Conservation (phyloP, 2,888 invertebrate species). For the Seira sanloemensis region DNA sequence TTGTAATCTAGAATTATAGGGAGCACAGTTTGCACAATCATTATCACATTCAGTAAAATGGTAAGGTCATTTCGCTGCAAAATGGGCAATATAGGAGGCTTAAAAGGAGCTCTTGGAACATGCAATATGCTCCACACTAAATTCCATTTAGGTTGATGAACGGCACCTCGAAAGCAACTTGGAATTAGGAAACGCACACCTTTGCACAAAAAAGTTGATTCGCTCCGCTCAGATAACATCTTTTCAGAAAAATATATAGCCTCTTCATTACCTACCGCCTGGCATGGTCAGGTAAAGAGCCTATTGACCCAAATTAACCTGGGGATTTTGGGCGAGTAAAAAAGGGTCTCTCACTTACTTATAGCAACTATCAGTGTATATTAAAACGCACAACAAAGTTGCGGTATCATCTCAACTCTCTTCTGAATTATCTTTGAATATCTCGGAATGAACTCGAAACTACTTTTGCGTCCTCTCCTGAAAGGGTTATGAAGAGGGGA, state of each 20-base stretch:
- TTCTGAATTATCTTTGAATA: constrained; percentile 22
- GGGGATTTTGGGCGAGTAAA: constrained; percentile 32
- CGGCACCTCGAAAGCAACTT: neutral
- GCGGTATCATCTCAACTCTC: neutral
- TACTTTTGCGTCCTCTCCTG: neutral
- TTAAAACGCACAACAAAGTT: constrained; percentile 12
- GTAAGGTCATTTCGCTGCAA: neutral
- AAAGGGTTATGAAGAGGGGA: too few species aligned
- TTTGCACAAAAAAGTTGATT: neutral
- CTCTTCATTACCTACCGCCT: neutral
- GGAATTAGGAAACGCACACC: neutral
- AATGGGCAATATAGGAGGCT: neutral
- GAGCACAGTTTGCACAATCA: neutral
- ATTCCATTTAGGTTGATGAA: neutral
- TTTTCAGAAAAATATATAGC: neutral
- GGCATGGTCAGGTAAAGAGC: constrained; percentile 10
- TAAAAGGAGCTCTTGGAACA: too few species aligned
- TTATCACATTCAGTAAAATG: neutral
- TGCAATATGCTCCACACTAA: neutral
- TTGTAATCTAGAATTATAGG: constrained; percentile 61
- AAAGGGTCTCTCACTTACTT: constrained; percentile 39
- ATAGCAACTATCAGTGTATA: too few species aligned
- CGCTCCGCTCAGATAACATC: neutral
- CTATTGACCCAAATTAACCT: constrained; percentile 60
- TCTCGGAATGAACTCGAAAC: neutral